Base-by-base conservation (phyloP, 2,113 vertebrate genomes). In the Tichodroma muraria region DNA sequence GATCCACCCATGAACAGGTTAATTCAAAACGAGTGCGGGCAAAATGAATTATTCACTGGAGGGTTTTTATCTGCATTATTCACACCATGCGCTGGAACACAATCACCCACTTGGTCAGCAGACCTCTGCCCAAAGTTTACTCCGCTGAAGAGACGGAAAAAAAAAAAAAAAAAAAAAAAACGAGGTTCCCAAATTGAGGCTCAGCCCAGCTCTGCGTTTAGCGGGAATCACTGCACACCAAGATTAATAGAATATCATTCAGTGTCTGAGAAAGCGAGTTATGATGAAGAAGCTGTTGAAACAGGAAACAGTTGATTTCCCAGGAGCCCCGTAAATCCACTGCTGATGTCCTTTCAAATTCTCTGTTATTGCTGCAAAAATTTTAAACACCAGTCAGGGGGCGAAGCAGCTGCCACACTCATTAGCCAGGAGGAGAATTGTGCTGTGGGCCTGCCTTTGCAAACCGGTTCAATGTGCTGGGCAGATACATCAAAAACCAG, bases 301-400 rank as follows among this genome's bases (percentile, higher is more conserved):
- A 96, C 85, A 92, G 96, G 96, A 97, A 97, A n/a, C 92, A 81
- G 87, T 92, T 96, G 96, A 97, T 96, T 97, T 97, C 96, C 96
- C 96, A 59, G 53, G 94, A 87, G 95, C 57, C 85, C 92, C 2
- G 31, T 95, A 94, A 96, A 96, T 97, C 94, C 95, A 78, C 68
- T 92, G 65, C 90, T 61, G 90, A 91, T 95, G 95, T 96, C 93
- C 95, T 95, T 95, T 95, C 90, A 49, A 95, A 97, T 95, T 94
- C 91, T 80, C 91, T 35, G 84, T 56, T 95, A 88, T 81, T 93
- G 93, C 96, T 95, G 90, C 89, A 95, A 95, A 96, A 95, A 86
- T 88, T 91, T 95, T 85, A 85, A 88, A 59, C 73, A 14, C 86
- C 73, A 7, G 84, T 42, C 30, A 75, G 85, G 83, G 76, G 81